A percentile compares a stretch with the other conserved stretches of the same genome.
Conservation (phyloP, 2,888 invertebrate species). For the Lasioglossum villosulum region DNA sequence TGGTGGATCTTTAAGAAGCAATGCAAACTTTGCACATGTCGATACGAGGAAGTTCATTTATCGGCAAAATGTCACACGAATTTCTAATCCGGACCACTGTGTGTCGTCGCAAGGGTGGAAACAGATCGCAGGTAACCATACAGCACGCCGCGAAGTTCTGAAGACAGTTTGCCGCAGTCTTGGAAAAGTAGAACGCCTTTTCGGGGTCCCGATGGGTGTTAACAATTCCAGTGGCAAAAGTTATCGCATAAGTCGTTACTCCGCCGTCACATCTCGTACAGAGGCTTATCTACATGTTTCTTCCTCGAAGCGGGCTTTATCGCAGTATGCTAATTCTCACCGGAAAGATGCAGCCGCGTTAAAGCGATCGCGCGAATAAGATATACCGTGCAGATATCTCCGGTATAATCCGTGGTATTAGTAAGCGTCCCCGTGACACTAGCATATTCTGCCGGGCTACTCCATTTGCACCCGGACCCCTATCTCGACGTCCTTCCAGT, state of each 20-base stretch:
- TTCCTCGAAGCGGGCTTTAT: slow-evolving; percentile 58
- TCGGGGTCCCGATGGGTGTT: neutral
- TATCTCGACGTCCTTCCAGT: slow-evolving; percentile 72
- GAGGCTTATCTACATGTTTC: slow-evolving; percentile 63
- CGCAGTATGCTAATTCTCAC: slow-evolving; percentile 68
- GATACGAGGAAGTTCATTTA: too few species aligned
- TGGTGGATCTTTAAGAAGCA: too few species aligned
- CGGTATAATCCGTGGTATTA: slow-evolving; percentile 77
- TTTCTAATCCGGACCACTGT: too few species aligned
- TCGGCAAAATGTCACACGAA: too few species aligned
- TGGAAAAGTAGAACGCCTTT: neutral
- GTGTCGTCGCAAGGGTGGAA: neutral
- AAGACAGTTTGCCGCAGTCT: neutral
- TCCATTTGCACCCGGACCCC: slow-evolving; percentile 78
- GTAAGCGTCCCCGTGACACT: slow-evolving; percentile 78
- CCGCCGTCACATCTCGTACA: slow-evolving; percentile 24
- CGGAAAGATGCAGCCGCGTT: slow-evolving; percentile 65
- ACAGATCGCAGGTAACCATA: neutral
- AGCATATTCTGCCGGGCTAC: slow-evolving; percentile 78
- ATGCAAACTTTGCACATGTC: too few species aligned
- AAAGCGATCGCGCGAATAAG: slow-evolving; percentile 72
- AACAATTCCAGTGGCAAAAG: slow-evolving; percentile 8
- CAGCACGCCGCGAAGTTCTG: neutral
- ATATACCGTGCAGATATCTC: slow-evolving; percentile 74
- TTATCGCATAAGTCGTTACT: slow-evolving; percentile 36